These are phyloP conservation scores for Semaprochilodus insignis DNA, from an alignment of 2,797 vertebrate genomes.

Conservation along the genomic window DNA sequence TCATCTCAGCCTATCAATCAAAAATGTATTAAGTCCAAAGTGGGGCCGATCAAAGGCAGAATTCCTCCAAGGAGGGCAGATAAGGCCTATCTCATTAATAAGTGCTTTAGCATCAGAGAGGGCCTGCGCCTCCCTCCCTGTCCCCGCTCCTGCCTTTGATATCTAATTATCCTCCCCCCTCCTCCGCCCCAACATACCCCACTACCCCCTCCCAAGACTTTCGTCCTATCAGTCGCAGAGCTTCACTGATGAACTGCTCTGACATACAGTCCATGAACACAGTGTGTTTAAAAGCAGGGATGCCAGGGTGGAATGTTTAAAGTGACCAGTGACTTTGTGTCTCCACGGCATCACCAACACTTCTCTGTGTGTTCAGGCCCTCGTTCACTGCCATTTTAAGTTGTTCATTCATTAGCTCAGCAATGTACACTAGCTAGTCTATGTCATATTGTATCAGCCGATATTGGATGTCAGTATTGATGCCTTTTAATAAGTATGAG, in stretches of 20 bases:
- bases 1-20: conserved; percentile 93
- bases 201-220: conserved; percentile 26
- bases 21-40: conserved; percentile 97
- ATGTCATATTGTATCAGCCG: too few relatives aligned
- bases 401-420: too few relatives aligned
- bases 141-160: conserved; percentile 83
- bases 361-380: too few relatives aligned
- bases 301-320: too few relatives aligned
- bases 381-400: too few relatives aligned
- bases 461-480: too few relatives aligned
- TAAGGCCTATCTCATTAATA: conserved; percentile 97
- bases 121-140: conserved; percentile 83
- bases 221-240: conserved; percentile 49
- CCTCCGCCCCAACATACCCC: conserved; percentile 61
- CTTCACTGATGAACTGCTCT: conserved; percentile 45
- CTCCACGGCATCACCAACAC: too few relatives aligned
- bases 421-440: too few relatives aligned
- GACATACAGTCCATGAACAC: conserved; percentile 23
- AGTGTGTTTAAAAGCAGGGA: conserved; percentile 9
- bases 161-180: conserved; percentile 84
- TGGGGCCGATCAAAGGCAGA: conserved; percentile 93
- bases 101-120: conserved; percentile 92
- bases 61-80: conserved; percentile 95
- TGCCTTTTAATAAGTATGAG: too few relatives aligned
- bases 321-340: too few relatives aligned